Base-by-base conservation (phyloP, 2,888 invertebrate genomes). In the Brachycybe producta region DNA sequence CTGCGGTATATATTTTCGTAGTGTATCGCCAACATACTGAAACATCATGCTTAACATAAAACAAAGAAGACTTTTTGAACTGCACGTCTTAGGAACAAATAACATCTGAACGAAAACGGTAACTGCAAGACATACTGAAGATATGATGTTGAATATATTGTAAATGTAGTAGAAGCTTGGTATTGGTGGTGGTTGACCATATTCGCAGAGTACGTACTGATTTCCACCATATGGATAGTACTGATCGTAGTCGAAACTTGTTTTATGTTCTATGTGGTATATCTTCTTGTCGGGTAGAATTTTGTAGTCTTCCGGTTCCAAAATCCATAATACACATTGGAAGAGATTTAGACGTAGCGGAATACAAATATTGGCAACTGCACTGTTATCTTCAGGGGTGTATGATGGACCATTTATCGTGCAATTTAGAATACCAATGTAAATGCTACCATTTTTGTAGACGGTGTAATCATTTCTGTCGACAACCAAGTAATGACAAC, bases 41-140 rank as follows among this genome's bases (percentile, higher is more conserved):
- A 49, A 23, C 49, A 49, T 49, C 23, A 49, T 41, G n/a, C 41
- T 39, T 30, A 49, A 49, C n/a, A 42, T 32, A 28, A 41, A 42
- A 17, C 41, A 41, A 11, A 49, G 23, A 2, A 49, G 30, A 2
- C 32, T 40, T 8, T 30, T 42, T 30, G 41, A 4, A 15, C 42
- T 40, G 42, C 23, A 49, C 17, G 41, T 49, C 27, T 41, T 23
- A 13, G 40, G 30, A 2, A 42, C 41, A 19, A 49, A 19, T 11
- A 28, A 15, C 13, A 49, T 3, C 21, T 49, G 49, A 8, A 49
- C 34, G 19, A 42, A 32, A 8, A 49, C 42, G 28, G 49, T 11
- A 3, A 42, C 32, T 5, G 49, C 49, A 21, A 49, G 32, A 32
- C 30, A 40, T 11, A 39, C 27, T 23, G 42, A 40, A 5, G 49